Evolutionary conservation across 2,113 vertebrate genomes (phyloP), one percentile per base, ranked within the genome.

Genomic region (Delphinapterus leucas): DNA sequence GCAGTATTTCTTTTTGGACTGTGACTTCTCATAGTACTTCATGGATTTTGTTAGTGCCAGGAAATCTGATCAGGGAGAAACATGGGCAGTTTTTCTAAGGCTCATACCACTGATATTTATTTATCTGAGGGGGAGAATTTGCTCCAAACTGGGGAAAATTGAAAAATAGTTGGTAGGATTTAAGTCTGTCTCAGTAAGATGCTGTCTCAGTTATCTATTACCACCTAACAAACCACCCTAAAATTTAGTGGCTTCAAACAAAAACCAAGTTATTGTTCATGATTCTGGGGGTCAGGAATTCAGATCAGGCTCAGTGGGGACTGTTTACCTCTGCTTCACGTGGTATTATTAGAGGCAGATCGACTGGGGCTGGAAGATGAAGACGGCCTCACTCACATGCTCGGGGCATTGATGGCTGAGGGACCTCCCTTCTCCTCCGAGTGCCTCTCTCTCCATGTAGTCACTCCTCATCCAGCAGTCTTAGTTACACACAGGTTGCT

Each of bases 1-100:
- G 55, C 5, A 28, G 77, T n/a, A 70, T 74, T 90, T 85, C 65
- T 82, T 67, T 70, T 71, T 49, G 68, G 67, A 73, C 11, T 61
- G 25, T 89, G 17, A 81, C 28, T 76, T 88, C 83, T 71, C 23
- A 87, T 9, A 44, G 68, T 11, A 26, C 8, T 38, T 74, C 8
- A 41, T 10, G 60, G 41, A 76, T 36, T 88, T 85, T 71, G 36
- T 81, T 76, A 70, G 33, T 95, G 25, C 71, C 26, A 15, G 47
- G 60, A 95, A 94, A 63, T 92, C 31, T 55, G 11, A 85, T 67
- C 67, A 79, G 61, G 67, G 73, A 95, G 31, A 82, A 95, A 81
- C 14, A 31, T 7, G n/a, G 82, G 36, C 74, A 61, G 31, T 67
- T 79, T 84, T 90, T 58, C 87, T 58, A 73, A 88, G 38, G 47